A percentile compares a stretch with the other conserved stretches of the same genome.
These are phyloP conservation scores for Drosophila orena DNA, from an alignment of 1,140 invertebrate genomes.

Conservation along the genomic window DNA sequence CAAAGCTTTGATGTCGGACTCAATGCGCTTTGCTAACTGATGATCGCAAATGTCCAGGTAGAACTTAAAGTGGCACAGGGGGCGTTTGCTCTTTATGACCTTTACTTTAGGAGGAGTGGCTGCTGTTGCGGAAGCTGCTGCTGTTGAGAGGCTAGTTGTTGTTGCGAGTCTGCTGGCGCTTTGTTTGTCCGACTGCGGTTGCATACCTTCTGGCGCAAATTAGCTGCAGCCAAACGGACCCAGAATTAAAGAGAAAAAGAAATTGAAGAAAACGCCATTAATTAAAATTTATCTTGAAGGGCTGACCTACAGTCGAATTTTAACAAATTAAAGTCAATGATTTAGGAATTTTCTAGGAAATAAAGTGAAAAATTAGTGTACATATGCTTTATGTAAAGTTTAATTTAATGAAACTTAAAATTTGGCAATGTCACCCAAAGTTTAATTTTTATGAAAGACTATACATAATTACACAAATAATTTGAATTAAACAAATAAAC, in stretches of 20 bases:
- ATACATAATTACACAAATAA: too few species aligned
- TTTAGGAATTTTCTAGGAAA: neutral
- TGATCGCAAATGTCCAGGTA: constrained; percentile 90
- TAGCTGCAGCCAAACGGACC: constrained; percentile 62
- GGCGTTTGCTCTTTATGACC: constrained; percentile 85
- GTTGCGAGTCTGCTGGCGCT: constrained; percentile 80
- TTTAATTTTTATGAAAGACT: too few species aligned
- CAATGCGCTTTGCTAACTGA: constrained; percentile 87
- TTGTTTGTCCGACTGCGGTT: constrained; percentile 84
- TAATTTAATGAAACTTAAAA: too few species aligned
- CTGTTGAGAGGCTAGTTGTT: constrained; percentile 55
- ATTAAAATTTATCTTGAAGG: constrained; percentile 19
- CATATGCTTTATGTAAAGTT: too few species aligned
- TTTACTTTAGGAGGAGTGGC: constrained; percentile 74
- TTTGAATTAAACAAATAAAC: too few species aligned
- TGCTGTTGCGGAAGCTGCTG: constrained; percentile 40
- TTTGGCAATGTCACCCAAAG: too few species aligned
- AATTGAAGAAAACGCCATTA: constrained; percentile 41
- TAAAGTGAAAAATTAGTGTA: too few species aligned
- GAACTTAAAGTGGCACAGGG: constrained; percentile 88
- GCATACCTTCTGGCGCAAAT: constrained; percentile 84
- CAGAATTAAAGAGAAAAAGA: constrained; percentile 60
- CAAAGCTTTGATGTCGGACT: constrained; percentile 88
- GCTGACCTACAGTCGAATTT: constrained; percentile 24
- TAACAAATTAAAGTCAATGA: neutral